phyloP scores from a whole-genome alignment of 2,113 vertebrate genomes.

The Orthonyx spaldingii region DNA sequence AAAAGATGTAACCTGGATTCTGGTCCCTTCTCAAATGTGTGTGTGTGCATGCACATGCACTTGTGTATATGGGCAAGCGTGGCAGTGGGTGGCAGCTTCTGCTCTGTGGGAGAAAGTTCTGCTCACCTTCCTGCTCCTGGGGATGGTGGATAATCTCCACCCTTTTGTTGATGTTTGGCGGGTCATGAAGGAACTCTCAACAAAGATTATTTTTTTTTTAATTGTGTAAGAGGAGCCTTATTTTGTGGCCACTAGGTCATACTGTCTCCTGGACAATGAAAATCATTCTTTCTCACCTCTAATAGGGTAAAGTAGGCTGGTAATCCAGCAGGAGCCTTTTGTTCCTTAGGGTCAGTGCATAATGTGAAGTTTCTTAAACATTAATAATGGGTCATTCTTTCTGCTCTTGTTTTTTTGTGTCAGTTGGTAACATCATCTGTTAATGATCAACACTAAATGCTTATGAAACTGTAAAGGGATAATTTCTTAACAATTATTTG shows the following conservation, averaged over 20 bases:
- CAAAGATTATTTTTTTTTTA: background rate
- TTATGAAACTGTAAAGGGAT: background rate
- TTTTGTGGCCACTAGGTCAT: background rate
- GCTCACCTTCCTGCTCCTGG: background rate
- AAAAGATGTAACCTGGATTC: background rate
- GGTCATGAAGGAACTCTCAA: background rate
- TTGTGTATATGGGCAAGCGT: fast-evolving
- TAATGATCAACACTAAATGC: background rate
- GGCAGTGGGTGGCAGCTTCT: background rate
- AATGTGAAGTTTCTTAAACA: background rate
- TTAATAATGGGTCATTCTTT: background rate
- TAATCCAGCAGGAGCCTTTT: background rate
- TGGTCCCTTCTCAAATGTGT: background rate
- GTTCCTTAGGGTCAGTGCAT: background rate
- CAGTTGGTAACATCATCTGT: background rate
- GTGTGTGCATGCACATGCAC: fast-evolving
- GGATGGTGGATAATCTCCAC: background rate
- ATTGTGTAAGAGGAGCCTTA: background rate
- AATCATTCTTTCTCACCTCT: background rate
- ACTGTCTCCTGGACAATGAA: background rate
- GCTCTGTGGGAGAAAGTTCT: background rate
- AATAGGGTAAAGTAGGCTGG: background rate
- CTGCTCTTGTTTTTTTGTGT: background rate
- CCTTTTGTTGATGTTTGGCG: background rate
- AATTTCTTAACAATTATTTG: background rate